Evolutionary conservation across 2,797 vertebrate genomes (phyloP), one percentile per base, ranked within the genome.

Genomic region (Urocyon cinereoargenteus): DNA sequence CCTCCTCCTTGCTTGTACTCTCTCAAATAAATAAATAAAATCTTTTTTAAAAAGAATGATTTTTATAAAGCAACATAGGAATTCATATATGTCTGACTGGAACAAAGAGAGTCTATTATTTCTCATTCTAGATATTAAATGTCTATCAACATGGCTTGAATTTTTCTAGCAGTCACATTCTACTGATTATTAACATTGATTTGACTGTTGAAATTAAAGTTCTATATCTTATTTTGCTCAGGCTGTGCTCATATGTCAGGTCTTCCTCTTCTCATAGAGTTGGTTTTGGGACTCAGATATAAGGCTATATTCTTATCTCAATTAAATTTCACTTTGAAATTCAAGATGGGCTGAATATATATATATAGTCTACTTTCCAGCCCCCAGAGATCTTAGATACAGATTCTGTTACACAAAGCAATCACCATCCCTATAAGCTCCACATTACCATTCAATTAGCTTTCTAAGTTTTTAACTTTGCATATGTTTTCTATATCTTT

Each of bases 271-370:
- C 22, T 91, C 40, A 81, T 12, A 40, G 10, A 66, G 36, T 22
- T 95, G 34, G n/a, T 85, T 87, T 81, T 16, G 70, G 66, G n/a
- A 87, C 22, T 88, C 78, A 82, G 73, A 18, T 85, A 70, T 79
- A 91, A 89, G 21, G 36, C 62, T 79, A 40, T 16, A 79, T 75
- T 19, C 21, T 86, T 66, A 73, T n/a, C 18, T 34, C 49, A 92
- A 55, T 87, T 87, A 90, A 78, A 94, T 72, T 86, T 53, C 68
- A 86, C 16, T 55, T 90, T 90, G n/a, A 59, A 96, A 86, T 88
- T 82, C 72, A 88, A 86, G 49, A 72, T 77, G 49, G 86, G 12
- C 8, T 86, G 21, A 62, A 83, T 34, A 53, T 45, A 45, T 45
- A 45, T 66, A 66, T 3, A 81, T 62, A 91, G 36, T 86, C 55